Evolutionary conservation across 2,113 vertebrate genomes (phyloP).

Genomic region (Colistium nudipinnis): DNA sequence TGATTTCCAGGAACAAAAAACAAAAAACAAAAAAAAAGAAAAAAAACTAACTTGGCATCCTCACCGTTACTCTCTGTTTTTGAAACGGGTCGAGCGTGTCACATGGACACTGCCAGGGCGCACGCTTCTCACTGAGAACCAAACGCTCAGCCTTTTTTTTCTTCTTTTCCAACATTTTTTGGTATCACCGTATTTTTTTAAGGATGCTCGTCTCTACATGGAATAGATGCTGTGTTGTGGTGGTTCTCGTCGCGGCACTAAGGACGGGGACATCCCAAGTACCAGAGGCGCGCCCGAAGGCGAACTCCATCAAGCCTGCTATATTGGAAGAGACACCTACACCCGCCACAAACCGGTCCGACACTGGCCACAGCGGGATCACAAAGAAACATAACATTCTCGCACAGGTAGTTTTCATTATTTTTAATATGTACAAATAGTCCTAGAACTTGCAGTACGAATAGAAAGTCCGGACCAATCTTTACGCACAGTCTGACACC

Average conservation of each 20-base stretch:
- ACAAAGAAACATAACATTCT: slow-evolving; percentile 89
- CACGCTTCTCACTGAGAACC: slow-evolving; percentile 42
- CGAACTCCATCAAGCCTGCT: slow-evolving; percentile 94
- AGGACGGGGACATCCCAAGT: slow-evolving; percentile 88
- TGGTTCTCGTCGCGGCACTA: slow-evolving; percentile 87
- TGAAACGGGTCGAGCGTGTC: slow-evolving; percentile 26
- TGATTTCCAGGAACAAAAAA: slow-evolving; percentile 49
- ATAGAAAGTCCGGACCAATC: not conserved
- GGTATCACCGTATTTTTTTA: slow-evolving; percentile 26
- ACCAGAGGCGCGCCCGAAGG: slow-evolving; percentile 85
- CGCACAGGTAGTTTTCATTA: slow-evolving; percentile 82
- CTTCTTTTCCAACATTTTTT: not conserved
- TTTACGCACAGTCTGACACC: slow-evolving; percentile 6
- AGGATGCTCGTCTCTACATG: slow-evolving; percentile 85
- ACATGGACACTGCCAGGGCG: slow-evolving; percentile 61
- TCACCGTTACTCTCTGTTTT: slow-evolving; percentile 8
- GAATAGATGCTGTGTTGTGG: slow-evolving; percentile 86
- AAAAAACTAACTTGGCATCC: slow-evolving; percentile 11
- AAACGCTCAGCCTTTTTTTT: not conserved
- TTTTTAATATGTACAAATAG: no score
- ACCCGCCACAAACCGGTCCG: slow-evolving; percentile 86
- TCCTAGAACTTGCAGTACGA: not conserved
- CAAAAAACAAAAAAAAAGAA: no score
- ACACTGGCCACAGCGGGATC: slow-evolving; percentile 79
- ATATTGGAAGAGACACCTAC: slow-evolving; percentile 85